Percentiles rank a stretch among this genome's conserved stretches.
phyloP scores from a whole-genome alignment of 2,113 vertebrate species.

The Octodon degus region DNA sequence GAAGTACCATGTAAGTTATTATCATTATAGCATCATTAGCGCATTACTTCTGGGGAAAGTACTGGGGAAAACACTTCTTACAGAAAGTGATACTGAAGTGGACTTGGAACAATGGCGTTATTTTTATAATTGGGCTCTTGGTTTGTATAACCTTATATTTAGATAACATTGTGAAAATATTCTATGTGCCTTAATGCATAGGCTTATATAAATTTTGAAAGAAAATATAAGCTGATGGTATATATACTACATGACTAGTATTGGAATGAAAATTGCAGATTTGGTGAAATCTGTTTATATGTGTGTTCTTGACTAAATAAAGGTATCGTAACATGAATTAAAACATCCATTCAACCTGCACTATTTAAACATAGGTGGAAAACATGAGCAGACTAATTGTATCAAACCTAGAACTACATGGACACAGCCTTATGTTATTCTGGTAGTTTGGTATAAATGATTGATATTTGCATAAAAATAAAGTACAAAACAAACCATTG shows the following conservation, averaged over 20 bases:
- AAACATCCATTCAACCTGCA: slow-evolving; percentile 1
- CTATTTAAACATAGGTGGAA: slow-evolving; percentile 27
- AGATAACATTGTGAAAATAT: slow-evolving; percentile 3
- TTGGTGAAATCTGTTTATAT: neutral
- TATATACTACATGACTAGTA: neutral
- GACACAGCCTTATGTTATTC: neutral
- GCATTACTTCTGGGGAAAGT: neutral
- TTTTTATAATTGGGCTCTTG: slow-evolving; percentile 11
- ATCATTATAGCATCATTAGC: neutral
- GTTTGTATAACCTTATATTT: slow-evolving; percentile 3
- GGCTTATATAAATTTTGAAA: neutral
- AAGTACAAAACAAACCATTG: slow-evolving; percentile 11
- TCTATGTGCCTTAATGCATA: neutral
- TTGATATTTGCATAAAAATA: slow-evolving; percentile 2
- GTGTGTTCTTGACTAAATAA: neutral
- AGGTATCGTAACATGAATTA: neutral
- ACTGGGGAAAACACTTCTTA: neutral
- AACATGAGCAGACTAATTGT: slow-evolving; percentile 3
- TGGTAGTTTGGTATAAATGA: slow-evolving; percentile 31
- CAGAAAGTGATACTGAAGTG: neutral
- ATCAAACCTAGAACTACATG: neutral
- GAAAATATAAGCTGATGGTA: neutral
- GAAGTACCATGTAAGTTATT: neutral
- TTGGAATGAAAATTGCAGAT: neutral
- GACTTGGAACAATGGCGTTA: neutral